Evolutionary conservation across 2,113 vertebrate species (phyloP), one percentile per base, ranked within the genome.

Genomic region (Cygnus atratus): DNA sequence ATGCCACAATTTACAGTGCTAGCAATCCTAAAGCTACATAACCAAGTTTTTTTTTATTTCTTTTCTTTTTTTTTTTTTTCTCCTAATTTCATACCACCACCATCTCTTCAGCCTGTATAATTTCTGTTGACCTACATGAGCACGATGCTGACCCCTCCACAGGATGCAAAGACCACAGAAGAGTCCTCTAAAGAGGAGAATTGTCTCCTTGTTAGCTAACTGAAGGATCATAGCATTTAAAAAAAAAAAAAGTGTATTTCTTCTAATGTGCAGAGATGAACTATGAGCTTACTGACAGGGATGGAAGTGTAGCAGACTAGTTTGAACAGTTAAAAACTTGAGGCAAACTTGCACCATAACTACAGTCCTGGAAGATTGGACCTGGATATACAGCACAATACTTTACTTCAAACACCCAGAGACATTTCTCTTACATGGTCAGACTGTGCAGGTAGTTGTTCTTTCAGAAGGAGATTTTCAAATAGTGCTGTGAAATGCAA

Each of bases 71-170:
- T 19, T 70, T 43, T 59, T 65, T 39, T 15, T 63, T 44, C 28
- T 54, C 17, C 29, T 73, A 12, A 7, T 77, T 76, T 73, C 22
- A 4, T 28, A 24, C 11, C 41, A 31, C 16, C n/a, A 46, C 24
- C 24, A 7, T 2, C 14, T 75, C 39, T 46, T 57, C 9, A 65
- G 17, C 28, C 28, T 48, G 2, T 21, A 3, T 16, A 0, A 1
- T 21, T 48, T 19, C 43, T 80, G 37, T 2, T 46, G 44, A 9
- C 13, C 26, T 18, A 5, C 9, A 16, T 68, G 31, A 73, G 7
- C 0, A 0, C 12, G 41, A 54, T 41, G n/a, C 26, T 22, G 11
- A 44, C 48, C 8, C 15, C 35, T 80, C 31, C 19, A 0, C 1
- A 0, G 4, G 28, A 20, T 33, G 70, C 39, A 46, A 82, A 41